Base-by-base conservation (phyloP, 2,113 vertebrate genomes). In the Psilopogon haemacephalus region DNA sequence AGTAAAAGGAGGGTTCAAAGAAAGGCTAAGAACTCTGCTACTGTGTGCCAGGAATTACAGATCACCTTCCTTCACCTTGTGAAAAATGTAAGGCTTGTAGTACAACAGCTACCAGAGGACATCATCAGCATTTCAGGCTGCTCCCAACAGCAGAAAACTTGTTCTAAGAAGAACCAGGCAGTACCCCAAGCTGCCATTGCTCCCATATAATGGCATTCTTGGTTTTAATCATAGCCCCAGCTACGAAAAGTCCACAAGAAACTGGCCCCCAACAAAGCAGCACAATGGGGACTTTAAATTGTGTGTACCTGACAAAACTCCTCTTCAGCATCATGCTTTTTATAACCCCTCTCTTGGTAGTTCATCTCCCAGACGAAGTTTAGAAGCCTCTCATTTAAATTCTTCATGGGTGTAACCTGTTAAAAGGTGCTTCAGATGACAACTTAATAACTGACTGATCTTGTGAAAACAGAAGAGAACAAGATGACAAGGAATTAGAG, bases 361-460 rank as follows among this genome's bases (percentile, higher is more conserved):
- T 64, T 77, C n/a, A 74, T 33, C 75, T 86, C 55, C 23, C 85
- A 80, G 79, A 85, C 27, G 24, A 95, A 87, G 28, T 87, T 91
- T 14, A 70, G 40, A 87, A 88, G 75, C 12, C 30, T 86, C 40
- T 84, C 71, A 85, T 93, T 94, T 79, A 77, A 93, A 90, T 86
- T 92, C 62, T 88, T 88, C 78, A 87, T 21, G 46, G 54, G 20
- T 82, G 72, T 72, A 89, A 90, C 72, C 73, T 74, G 84, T 79
- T 90, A 87, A 92, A 88, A 95, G 89, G 84, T 89, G 52, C 50
- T 93, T 86, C 46, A 90, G 67, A 92, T 92, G 89, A 93, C 78
- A 95, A 63, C 84, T 93, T 94, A 94, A 93, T 87, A 88, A 95
- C n/a, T 76, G 74, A 59, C 50, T 91, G 95, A 93, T 94, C 89